Conservation (phyloP, 1,140 invertebrate genomes). For the Aphidius ervi region DNA sequence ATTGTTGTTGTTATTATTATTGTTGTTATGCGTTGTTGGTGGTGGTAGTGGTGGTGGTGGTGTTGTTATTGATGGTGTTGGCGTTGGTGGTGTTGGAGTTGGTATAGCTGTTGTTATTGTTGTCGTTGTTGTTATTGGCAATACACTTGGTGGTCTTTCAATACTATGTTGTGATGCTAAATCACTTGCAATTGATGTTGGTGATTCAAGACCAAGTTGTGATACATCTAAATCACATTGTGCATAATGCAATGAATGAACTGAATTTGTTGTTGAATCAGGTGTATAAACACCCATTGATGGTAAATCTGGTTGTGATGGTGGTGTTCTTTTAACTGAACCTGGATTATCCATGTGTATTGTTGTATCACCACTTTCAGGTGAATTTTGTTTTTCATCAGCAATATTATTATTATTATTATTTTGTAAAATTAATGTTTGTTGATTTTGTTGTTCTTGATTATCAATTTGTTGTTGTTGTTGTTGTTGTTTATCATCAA, state of each 20-base stretch:
- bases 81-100: slow-evolving; percentile 34
- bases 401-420: slow-evolving; percentile 36
- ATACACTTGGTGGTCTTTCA: slow-evolving; percentile 55
- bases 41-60: slow-evolving; percentile 29
- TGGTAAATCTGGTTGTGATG: slow-evolving; percentile 61
- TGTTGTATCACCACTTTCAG: slow-evolving; percentile 58
- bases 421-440: slow-evolving; percentile 21
- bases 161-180: slow-evolving; percentile 73
- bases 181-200: slow-evolving; percentile 81
- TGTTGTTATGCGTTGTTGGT: too few relatives aligned
- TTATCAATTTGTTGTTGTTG: slow-evolving; percentile 22
- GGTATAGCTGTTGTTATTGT: slow-evolving; percentile 34
- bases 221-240: slow-evolving; percentile 78
- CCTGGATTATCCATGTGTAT: slow-evolving; percentile 55
- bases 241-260: slow-evolving; percentile 75
- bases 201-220: slow-evolving; percentile 80
- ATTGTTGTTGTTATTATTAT: too few relatives aligned
- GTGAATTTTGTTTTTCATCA: slow-evolving; percentile 47
- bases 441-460: slow-evolving; percentile 14
- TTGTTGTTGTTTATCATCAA: slow-evolving; percentile 4
- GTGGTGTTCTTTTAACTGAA: slow-evolving; percentile 56
- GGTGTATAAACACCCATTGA: slow-evolving; percentile 80
- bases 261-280: slow-evolving; percentile 79
- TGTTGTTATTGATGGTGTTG: slow-evolving; percentile 38
- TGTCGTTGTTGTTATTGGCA: slow-evolving; percentile 43